These are phyloP conservation scores for Simalia tracyae DNA, from an alignment of 2,797 vertebrate species.

Conservation along the genomic window DNA sequence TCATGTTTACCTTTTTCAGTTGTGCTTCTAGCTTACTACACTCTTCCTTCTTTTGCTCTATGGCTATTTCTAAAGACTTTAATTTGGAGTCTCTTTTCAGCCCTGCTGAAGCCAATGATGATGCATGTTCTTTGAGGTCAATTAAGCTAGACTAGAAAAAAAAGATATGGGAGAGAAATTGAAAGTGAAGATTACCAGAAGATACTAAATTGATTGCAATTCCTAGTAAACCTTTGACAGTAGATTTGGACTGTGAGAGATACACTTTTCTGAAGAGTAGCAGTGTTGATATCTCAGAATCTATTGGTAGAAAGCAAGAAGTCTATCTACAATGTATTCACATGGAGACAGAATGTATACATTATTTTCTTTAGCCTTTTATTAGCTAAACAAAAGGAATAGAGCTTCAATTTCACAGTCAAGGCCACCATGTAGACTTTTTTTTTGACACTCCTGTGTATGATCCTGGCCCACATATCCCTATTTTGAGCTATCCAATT, in stretches of 20 bases:
- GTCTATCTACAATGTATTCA: neutral
- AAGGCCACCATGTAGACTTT: neutral
- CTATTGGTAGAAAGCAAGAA: neutral
- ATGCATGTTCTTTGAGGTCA: constrained; percentile 98
- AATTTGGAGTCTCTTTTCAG: constrained; percentile 98
- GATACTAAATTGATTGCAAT: constrained; percentile 20
- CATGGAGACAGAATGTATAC: neutral
- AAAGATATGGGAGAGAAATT: constrained; percentile 54
- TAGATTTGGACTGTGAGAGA: neutral
- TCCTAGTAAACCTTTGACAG: neutral
- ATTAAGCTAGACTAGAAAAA: constrained; percentile 92
- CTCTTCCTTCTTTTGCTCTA: constrained; percentile 99
- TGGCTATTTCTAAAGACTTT: constrained; percentile 97
- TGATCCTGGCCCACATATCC: neutral
- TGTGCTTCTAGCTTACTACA: constrained; percentile 99
- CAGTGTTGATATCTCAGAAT: neutral
- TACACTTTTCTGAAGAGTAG: constrained; percentile 17
- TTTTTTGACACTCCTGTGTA: neutral
- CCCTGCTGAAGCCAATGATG: constrained; percentile 92
- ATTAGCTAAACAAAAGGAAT: neutral
- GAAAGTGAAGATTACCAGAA: constrained; percentile 55
- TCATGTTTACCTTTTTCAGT: constrained; percentile 91
- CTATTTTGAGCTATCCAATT: neutral
- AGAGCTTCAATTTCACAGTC: neutral
- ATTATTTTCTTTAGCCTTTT: neutral